Base-by-base conservation (phyloP, 2,113 vertebrate species). In the Epinephelus cyanopodus region DNA sequence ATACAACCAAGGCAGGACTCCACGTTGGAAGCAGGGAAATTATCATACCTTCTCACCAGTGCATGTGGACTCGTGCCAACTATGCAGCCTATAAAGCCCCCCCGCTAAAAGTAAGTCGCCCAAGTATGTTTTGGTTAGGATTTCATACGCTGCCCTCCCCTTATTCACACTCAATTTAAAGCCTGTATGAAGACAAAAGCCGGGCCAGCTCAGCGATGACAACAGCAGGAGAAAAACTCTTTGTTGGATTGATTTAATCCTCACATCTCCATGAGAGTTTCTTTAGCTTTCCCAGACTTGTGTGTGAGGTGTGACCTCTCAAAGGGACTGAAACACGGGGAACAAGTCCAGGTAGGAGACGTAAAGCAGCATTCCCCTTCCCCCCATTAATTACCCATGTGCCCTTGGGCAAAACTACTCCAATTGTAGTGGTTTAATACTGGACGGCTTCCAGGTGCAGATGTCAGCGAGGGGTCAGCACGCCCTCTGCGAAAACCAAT, bases 111-210 rank as follows among this genome's bases (percentile, higher is more conserved):
- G 92, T 92, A 93, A 91, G 91, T 86, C 73, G 3, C 57, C 82
- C 83, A 84, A 90, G 87, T 90, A 92, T 92, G 90, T 94, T 93
- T 93, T 93, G 87, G 83, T 87, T 87, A 89, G 85, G 91, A 92
- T 91, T 93, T 93, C 81, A 91, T 90, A 68, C 42, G 2, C 85
- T 54, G 67, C 78, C 73, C 68, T 73, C 53, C 19, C 45, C 74
- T 90, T 65, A 79, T 92, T 91, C 89, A 90, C 82, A 63, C 88
- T 92, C 86, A 74, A 77, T 85, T 89, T 85, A 65, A 81, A 73
- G 74, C 67, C 74, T 62, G 57, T 60, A 70, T 82, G 74, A 87
- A 87, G 74, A 90, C 70, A 89, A 87, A 90, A 69, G 81, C 45
- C 54, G 25, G 39, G 62, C 8, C 29, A 37, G 54, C 27, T 17